These are phyloP conservation scores for Epicauta chinensis DNA, from an alignment of 1,140 invertebrate genomes.

Conservation along the genomic window DNA sequence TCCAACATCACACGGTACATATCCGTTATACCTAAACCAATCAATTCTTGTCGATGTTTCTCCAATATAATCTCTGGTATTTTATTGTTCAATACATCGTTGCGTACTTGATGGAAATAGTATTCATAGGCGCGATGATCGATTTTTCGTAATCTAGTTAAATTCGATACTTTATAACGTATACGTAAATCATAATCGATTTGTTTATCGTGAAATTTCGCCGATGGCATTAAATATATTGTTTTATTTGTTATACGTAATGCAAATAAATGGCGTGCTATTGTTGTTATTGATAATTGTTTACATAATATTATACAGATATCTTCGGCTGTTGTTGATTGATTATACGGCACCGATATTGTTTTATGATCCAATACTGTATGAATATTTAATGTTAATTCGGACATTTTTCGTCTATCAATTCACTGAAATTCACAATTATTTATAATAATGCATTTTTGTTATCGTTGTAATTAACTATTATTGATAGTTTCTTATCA, in stretches of 20 bases:
- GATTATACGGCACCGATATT: conserved; percentile 36
- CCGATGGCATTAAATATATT: conserved; percentile 58
- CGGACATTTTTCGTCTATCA: conserved; percentile 23
- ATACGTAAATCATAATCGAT: conserved; percentile 66
- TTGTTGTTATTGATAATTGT: conserved; percentile 61
- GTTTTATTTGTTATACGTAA: conserved; percentile 54
- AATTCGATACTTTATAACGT: conserved; percentile 63
- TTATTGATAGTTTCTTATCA: no score
- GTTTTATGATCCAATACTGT: conserved; percentile 41
- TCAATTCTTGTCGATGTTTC: conserved; percentile 63
- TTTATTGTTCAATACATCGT: conserved; percentile 71
- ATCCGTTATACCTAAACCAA: conserved; percentile 77
- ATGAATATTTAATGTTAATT: conserved; percentile 29
- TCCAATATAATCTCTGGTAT: conserved; percentile 72
- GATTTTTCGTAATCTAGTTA: conserved; percentile 57
- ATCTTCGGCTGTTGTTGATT: conserved; percentile 55
- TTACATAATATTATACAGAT: conserved; percentile 64
- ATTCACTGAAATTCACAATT: no score
- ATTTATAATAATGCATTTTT: no score
- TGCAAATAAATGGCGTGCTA: conserved; percentile 71
- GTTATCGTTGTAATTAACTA: no score
- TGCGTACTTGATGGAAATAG: conserved; percentile 75
- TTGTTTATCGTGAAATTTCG: conserved; percentile 47
- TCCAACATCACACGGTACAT: conserved; percentile 77
- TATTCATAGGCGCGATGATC: conserved; percentile 75